Evolutionary conservation across 1,140 invertebrate genomes (phyloP).

Genomic region (Akabosia matsudoensis): DNA sequence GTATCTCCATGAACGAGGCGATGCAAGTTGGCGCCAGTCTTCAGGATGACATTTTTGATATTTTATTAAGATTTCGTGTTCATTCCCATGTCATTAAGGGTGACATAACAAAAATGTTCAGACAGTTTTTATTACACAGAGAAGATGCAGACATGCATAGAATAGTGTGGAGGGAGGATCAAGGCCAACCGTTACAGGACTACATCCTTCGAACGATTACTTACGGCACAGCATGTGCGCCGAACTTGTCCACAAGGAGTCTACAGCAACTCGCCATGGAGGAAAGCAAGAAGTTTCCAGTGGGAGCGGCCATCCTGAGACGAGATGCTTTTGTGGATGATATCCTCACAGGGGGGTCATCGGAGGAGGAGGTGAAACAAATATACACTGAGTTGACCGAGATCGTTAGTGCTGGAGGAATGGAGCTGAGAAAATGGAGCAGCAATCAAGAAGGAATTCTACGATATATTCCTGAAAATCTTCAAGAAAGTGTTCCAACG

Average conservation of each 20-base stretch:
- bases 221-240: conserved; percentile 51
- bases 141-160: conserved; percentile 46
- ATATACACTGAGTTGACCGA: neutral
- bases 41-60: conserved; percentile 50
- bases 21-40: conserved; percentile 48
- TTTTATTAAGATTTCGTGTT: conserved; percentile 52
- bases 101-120: conserved; percentile 50
- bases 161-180: conserved; percentile 50
- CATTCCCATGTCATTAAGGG: conserved; percentile 49
- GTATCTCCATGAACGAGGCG: conserved; percentile 51
- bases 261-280: conserved; percentile 49
- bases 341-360: conserved; percentile 20
- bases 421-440: conserved; percentile 43
- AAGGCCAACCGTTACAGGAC: conserved; percentile 42
- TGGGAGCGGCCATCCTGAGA: conserved; percentile 26
- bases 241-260: conserved; percentile 49
- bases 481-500: neutral
- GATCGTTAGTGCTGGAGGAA: conserved; percentile 31
- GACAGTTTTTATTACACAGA: conserved; percentile 30
- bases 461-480: neutral
- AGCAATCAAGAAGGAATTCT: conserved; percentile 1
- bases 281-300: neutral
- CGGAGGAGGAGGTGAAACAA: conserved; percentile 26
- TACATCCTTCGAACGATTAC: conserved; percentile 49
- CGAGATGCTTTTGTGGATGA: conserved; percentile 40